Evolutionary conservation across 1,140 invertebrate species (phyloP).

Genomic region (Harlomillsia oculata): DNA sequence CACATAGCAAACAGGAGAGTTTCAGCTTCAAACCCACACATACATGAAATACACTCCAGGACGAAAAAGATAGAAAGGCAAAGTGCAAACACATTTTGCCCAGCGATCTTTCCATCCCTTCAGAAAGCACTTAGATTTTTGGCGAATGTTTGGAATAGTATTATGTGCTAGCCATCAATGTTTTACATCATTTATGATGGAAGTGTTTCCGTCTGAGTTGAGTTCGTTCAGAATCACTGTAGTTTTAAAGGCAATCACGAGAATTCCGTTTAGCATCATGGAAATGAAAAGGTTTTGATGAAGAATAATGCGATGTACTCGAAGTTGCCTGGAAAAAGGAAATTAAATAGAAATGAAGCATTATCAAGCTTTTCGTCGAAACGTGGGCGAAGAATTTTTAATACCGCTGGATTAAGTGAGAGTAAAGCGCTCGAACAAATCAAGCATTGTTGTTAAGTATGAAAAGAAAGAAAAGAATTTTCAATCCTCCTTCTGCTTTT

Average conservation of each 20-base stretch:
- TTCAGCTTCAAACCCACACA: neutral
- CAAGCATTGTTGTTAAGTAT: neutral
- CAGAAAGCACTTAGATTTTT: too few species aligned
- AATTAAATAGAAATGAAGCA: slow-evolving; percentile 23
- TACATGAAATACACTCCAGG: neutral
- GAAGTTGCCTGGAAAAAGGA: slow-evolving; percentile 39
- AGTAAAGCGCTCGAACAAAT: neutral
- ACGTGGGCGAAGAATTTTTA: neutral
- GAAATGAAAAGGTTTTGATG: slow-evolving; percentile 49
- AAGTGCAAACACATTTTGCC: too few species aligned
- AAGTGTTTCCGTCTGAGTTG: slow-evolving; percentile 7
- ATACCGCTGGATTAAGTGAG: too few species aligned
- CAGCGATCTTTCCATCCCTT: too few species aligned
- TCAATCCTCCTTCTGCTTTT: too few species aligned
- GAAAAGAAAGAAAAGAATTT: slow-evolving; percentile 1
- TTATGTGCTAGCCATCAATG: slow-evolving; percentile 3
- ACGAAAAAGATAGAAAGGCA: neutral
- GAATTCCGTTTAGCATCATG: slow-evolving; percentile 43
- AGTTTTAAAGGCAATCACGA: slow-evolving; percentile 42
- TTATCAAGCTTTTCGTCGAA: neutral
- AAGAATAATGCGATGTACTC: slow-evolving; percentile 44
- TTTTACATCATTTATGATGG: slow-evolving; percentile 15
- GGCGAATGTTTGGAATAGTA: neutral
- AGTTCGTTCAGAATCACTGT: slow-evolving; percentile 41
- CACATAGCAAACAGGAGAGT: neutral